Evolutionary conservation across 1,140 invertebrate species (phyloP), one percentile per base, ranked within the genome.

Genomic region (Drosophila repletoides): DNA sequence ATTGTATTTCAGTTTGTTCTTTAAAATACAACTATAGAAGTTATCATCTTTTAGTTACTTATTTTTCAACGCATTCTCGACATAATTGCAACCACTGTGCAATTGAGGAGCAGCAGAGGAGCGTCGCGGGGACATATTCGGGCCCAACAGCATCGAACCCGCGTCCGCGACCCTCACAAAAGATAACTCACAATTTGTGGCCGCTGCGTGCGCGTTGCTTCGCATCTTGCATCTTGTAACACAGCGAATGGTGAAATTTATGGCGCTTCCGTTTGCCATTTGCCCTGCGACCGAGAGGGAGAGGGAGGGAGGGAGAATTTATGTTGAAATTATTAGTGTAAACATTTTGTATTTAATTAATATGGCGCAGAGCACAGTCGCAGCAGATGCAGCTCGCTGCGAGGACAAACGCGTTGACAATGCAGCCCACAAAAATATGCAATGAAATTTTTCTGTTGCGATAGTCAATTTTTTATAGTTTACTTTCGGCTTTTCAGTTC

Each of bases 281-380:
- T 26, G 22, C n/a, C 5, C 10, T 15, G 10, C 26, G n/a, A n/a
- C n/a, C n/a, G 31, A 17, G 14, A 14, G 7, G 10, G 43, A 9
- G 43, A 48, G 10, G 4, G 7, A 15, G 28, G 10, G 15, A 15
- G 17, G 45, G 68, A n/a, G 52, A 55, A 72, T 81, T 87, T 65
- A 68, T 81, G 81, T 55, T 67, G 53, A 87, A 81, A 86, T 86
- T 86, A 86, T 87, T 86, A 81, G 72, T 81, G 83, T 76, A 86
- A 87, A 88, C 81, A 86, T 76, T 86, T 86, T 87, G 81, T 75
- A 87, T 86, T 86, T 86, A 86, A 87, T 86, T 86, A 86, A 86
- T 87, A 81, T 73, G 71, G 72, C 40, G 33, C 28, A 64, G 21
- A 40, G 24, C 17, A 24, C 43, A 15, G 22, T 24, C 24, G 28